Conservation (phyloP, 2,113 vertebrate genomes). For the Trematocara stigmaticum region DNA sequence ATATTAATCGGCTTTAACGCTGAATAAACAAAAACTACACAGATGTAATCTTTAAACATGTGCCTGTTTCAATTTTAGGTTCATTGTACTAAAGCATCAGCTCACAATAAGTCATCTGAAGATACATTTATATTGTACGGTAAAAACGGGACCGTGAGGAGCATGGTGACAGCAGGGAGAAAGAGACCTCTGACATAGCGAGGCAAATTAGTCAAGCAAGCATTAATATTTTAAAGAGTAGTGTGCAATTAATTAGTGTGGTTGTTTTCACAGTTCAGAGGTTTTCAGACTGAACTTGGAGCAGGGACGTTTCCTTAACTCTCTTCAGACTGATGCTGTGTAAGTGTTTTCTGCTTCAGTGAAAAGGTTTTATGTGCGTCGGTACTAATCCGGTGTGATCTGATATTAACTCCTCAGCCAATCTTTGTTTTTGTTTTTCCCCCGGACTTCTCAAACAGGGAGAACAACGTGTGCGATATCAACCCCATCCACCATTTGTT, state of each 20-base stretch:
- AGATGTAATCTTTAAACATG: too few species aligned
- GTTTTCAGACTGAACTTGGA: constrained; percentile 92
- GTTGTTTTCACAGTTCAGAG: constrained; percentile 78
- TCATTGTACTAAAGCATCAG: neutral
- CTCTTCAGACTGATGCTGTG: constrained; percentile 88
- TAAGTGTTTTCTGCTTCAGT: constrained; percentile 66
- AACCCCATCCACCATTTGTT: constrained; percentile 90
- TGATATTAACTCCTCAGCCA: neutral
- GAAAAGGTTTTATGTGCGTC: neutral
- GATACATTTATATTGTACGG: neutral
- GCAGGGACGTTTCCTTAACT: constrained; percentile 92
- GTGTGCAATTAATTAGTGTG: neutral
- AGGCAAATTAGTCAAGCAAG: neutral
- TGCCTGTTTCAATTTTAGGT: too few species aligned
- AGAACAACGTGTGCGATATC: constrained; percentile 91
- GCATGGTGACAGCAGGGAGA: neutral
- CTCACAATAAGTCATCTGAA: neutral
- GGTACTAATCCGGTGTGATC: neutral
- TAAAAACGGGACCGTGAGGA: neutral
- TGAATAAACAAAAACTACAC: too few species aligned
- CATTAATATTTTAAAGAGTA: neutral
- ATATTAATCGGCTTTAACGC: too few species aligned
- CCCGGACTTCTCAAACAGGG: constrained; percentile 65
- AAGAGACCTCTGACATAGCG: neutral
- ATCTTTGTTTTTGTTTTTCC: neutral